phyloP scores from a whole-genome alignment of 2,797 vertebrate species.

The Pangasius larnaudii region DNA sequence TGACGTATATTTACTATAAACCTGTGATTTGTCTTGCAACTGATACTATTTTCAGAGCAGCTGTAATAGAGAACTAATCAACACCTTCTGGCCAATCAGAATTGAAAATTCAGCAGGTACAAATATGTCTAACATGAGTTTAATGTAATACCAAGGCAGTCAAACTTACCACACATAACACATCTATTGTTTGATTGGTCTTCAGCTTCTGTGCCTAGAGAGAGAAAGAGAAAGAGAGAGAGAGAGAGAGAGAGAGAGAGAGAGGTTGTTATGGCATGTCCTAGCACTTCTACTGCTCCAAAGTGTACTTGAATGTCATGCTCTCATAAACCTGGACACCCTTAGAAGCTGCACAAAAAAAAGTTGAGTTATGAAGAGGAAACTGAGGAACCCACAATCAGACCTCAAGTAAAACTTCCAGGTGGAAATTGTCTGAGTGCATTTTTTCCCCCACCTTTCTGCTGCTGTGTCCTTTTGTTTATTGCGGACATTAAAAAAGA shows the following conservation, averaged over 20 bases:
- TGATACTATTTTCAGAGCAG: background rate
- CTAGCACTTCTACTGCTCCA: background rate
- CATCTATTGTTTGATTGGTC: conserved; percentile 83
- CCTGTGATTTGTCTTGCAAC: background rate
- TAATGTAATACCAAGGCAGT: background rate
- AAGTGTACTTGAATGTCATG: background rate
- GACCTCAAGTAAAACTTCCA: conserved; percentile 1
- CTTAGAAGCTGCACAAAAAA: background rate
- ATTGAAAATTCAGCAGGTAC: no score
- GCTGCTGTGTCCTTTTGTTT: conserved; percentile 25
- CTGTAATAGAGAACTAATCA: background rate
- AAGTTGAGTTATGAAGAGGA: background rate
- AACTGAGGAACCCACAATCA: conserved; percentile 6
- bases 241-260: conserved; percentile 54
- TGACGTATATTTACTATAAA: background rate
- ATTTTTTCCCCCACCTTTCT: background rate
- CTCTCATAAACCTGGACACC: background rate
- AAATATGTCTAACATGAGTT: background rate
- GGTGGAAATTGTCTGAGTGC: background rate
- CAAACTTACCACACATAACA: conserved; percentile 73
- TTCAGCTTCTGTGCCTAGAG: conserved; percentile 89
- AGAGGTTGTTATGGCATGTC: background rate
- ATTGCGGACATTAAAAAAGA: conserved; percentile 34
- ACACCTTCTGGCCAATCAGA: background rate
- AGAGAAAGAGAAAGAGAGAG: conserved; percentile 49